Evolutionary conservation across 2,797 vertebrate species (phyloP).

Genomic region (Zenarchopterus dispar): DNA sequence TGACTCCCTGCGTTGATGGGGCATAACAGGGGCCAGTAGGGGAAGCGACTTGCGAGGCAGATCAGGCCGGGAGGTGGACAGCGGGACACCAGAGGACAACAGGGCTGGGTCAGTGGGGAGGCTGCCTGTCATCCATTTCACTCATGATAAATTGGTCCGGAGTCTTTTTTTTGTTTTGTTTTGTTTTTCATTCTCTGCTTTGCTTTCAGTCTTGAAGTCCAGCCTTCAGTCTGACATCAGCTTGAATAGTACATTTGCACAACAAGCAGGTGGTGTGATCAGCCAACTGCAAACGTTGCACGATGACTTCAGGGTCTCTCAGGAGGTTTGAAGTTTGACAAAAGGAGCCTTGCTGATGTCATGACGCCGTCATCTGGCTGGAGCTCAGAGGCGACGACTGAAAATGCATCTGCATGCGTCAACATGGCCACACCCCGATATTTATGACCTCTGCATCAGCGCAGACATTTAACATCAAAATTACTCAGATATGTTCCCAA

Average conservation of each 20-base stretch:
- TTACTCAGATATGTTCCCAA: too few species aligned
- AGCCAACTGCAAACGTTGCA: background rate
- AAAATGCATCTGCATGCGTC: too few species aligned
- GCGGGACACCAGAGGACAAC: conserved; percentile 48
- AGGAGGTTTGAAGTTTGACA: too few species aligned
- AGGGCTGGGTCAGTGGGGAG: conserved; percentile 37
- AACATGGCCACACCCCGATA: too few species aligned
- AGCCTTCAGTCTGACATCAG: conserved; percentile 13
- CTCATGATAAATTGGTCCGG: conserved; percentile 50
- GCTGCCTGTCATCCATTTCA: conserved; percentile 60
- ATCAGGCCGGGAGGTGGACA: conserved; percentile 29
- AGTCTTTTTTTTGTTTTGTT: conserved; percentile 4
- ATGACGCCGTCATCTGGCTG: too few species aligned
- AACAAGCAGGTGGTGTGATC: background rate
- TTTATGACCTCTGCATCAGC: too few species aligned
- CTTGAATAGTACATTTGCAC: conserved; percentile 2
- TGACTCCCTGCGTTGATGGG: conserved; percentile 47
- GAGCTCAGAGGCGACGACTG: too few species aligned
- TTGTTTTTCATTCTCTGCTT: conserved; percentile 4
- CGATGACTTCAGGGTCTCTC: background rate
- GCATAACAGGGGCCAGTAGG: conserved; percentile 43
- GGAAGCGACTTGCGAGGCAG: conserved; percentile 44
- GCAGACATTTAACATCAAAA: too few species aligned
- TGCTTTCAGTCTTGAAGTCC: background rate
- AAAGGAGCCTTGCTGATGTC: too few species aligned